A percentile compares a stretch with the other conserved stretches of the same genome.
These are phyloP conservation scores for Agonopterix subpropinquella DNA, from an alignment of 2,888 invertebrate species.

Conservation along the genomic window DNA sequence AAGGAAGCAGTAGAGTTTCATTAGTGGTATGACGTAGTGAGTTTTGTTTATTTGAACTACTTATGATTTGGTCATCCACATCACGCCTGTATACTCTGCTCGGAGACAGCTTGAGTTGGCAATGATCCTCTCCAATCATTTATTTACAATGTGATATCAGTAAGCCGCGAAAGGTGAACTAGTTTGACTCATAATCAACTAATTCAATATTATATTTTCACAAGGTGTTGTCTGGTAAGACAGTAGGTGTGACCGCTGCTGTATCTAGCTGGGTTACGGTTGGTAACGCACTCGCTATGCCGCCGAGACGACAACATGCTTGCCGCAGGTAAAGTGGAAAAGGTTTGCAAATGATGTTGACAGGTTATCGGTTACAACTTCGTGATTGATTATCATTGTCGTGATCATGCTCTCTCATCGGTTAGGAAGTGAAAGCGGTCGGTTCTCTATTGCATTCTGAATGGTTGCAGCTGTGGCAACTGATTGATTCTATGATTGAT, in stretches of 20 bases:
- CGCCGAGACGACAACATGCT: slow-evolving; percentile 50
- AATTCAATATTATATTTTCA: slow-evolving; percentile 73
- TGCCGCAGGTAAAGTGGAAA: slow-evolving; percentile 68
- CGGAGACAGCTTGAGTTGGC: slow-evolving; percentile 51
- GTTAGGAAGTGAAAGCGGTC: slow-evolving; percentile 69
- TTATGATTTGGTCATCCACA: slow-evolving; percentile 51
- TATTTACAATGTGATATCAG: slow-evolving; percentile 46
- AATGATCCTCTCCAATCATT: slow-evolving; percentile 58
- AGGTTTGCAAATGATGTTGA: slow-evolving; percentile 50
- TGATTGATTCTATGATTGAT: not conserved
- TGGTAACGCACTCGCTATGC: slow-evolving; percentile 58
- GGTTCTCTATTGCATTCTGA: slow-evolving; percentile 8
- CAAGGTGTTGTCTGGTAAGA: slow-evolving; percentile 76
- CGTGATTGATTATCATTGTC: slow-evolving; percentile 60
- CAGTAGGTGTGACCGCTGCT: slow-evolving; percentile 72
- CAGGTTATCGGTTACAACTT: slow-evolving; percentile 52
- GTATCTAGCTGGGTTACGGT: slow-evolving; percentile 65
- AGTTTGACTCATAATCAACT: slow-evolving; percentile 71
- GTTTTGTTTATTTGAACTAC: slow-evolving; percentile 42
- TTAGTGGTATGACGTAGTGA: slow-evolving; percentile 57
- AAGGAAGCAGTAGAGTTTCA: slow-evolving; percentile 46
- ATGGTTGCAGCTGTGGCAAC: not conserved
- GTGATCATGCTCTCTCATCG: slow-evolving; percentile 62
- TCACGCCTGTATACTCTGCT: slow-evolving; percentile 48
- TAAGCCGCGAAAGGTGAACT: slow-evolving; percentile 51